phyloP scores from a whole-genome alignment of 2,888 invertebrate genomes.

The Halictus ligatus region DNA sequence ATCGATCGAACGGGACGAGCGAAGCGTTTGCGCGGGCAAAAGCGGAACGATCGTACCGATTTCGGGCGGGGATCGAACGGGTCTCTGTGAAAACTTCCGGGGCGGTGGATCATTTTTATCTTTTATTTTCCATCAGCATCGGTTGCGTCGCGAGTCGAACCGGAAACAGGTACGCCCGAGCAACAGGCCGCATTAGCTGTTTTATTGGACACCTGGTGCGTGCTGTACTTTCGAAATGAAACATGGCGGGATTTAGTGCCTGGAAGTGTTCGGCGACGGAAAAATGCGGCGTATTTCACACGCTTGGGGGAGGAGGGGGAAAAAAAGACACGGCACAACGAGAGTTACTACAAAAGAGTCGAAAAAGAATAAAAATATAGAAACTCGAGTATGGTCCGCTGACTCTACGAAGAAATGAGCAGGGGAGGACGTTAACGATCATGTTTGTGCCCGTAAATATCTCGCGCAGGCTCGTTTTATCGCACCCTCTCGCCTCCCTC shows the following conservation, averaged over 20 bases:
- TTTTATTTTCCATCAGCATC: conserved; percentile 5
- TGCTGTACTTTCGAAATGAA: conserved; percentile 34
- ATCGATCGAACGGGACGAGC: background rate
- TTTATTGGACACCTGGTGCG: conserved; percentile 69
- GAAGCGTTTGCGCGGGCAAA: background rate
- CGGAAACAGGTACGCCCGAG: conserved; percentile 49
- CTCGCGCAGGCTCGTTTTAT: conserved; percentile 34
- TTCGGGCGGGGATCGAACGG: background rate
- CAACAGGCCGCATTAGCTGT: conserved; percentile 71
- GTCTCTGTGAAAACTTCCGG: background rate
- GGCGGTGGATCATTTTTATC: background rate
- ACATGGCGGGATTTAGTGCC: conserved; percentile 37
- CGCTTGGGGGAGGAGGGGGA: too few relatives aligned
- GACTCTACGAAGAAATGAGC: background rate
- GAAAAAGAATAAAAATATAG: background rate
- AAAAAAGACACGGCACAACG: background rate
- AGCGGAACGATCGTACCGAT: background rate
- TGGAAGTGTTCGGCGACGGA: conserved; percentile 7
- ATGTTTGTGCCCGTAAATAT: conserved; percentile 39
- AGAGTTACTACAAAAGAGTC: background rate
- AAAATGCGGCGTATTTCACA: conserved; percentile 5
- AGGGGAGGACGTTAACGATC: conserved; percentile 18
- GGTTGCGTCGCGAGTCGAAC: conserved; percentile 13
- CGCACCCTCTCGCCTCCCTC: background rate
- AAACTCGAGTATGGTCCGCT: background rate